These are phyloP conservation scores for Synchiropus splendidus DNA, from an alignment of 2,113 vertebrate genomes.

Conservation along the genomic window DNA sequence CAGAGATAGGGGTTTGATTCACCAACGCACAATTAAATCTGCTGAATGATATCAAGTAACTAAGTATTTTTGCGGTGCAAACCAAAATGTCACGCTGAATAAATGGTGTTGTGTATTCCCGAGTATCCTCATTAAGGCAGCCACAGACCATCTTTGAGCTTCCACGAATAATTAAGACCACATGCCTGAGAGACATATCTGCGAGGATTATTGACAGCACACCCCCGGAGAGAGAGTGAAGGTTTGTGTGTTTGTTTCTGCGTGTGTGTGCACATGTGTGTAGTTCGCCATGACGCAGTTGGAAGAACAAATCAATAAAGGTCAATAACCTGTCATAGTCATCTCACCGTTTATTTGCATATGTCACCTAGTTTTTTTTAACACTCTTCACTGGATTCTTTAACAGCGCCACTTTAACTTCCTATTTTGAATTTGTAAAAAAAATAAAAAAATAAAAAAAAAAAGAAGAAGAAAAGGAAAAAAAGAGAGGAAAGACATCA, in stretches of 20 bases:
- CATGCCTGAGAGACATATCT: constrained; percentile 31
- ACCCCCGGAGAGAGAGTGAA: constrained; percentile 13
- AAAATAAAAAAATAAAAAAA: no score
- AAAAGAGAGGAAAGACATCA: no score
- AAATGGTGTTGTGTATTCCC: neutral
- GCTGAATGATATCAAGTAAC: neutral
- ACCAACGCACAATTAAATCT: neutral
- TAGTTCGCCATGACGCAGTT: constrained; percentile 20
- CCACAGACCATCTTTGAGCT: constrained; percentile 19
- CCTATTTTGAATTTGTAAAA: no score
- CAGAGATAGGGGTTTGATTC: neutral
- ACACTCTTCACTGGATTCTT: no score
- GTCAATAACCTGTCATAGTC: constrained; percentile 21
- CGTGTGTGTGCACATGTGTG: constrained; percentile 4
- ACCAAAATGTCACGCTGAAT: constrained; percentile 13
- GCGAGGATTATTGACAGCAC: constrained; percentile 38
- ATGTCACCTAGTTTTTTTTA: no score
- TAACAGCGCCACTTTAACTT: no score
- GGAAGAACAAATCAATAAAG: constrained; percentile 23
- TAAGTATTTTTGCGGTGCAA: neutral
- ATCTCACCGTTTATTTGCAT: neutral
- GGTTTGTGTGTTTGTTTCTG: neutral
- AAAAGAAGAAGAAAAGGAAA: no score
- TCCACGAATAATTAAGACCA: constrained; percentile 38
- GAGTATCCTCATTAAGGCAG: constrained; percentile 28